phyloP scores from a whole-genome alignment of 1,140 invertebrate species.

The Halictus rubicundus region DNA sequence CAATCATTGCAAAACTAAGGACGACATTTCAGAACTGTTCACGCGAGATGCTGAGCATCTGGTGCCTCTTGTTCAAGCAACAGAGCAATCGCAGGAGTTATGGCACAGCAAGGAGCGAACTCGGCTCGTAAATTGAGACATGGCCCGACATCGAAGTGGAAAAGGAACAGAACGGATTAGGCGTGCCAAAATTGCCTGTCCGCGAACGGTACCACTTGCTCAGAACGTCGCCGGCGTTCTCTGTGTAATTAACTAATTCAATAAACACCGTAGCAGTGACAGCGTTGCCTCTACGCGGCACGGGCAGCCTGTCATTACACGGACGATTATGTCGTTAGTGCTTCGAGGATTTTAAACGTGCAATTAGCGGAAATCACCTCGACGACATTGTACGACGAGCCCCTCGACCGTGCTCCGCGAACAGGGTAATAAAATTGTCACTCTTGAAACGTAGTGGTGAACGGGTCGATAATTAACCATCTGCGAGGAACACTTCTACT shows the following conservation, averaged over 20 bases:
- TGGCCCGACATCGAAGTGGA: neutral
- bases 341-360: slow-evolving; percentile 57
- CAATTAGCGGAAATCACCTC: slow-evolving; percentile 65
- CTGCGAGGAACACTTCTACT: neutral
- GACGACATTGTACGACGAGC: slow-evolving; percentile 24
- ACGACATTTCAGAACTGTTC: too few relatives aligned
- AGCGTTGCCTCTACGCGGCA: slow-evolving; percentile 52
- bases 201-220: slow-evolving; percentile 5
- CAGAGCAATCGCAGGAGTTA: neutral
- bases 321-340: slow-evolving; percentile 71
- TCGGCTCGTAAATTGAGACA: slow-evolving; percentile 22
- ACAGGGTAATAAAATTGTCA: slow-evolving; percentile 38
- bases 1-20: too few relatives aligned
- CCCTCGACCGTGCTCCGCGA: slow-evolving; percentile 12
- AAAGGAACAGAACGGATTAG: neutral
- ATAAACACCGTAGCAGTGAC: slow-evolving; percentile 67
- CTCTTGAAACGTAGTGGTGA: neutral
- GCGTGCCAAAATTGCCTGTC: slow-evolving; percentile 13
- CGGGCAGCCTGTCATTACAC: slow-evolving; percentile 67
- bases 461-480: slow-evolving; percentile 36
- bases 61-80: neutral
- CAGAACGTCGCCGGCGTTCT: neutral
- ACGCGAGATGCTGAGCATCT: too few relatives aligned
- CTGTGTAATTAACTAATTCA: slow-evolving; percentile 70
- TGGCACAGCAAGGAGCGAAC: neutral